Percentiles rank a stretch among this genome's conserved stretches.
These are phyloP conservation scores for Natrix natrix DNA, from an alignment of 2,797 vertebrate species.

Conservation along the genomic window DNA sequence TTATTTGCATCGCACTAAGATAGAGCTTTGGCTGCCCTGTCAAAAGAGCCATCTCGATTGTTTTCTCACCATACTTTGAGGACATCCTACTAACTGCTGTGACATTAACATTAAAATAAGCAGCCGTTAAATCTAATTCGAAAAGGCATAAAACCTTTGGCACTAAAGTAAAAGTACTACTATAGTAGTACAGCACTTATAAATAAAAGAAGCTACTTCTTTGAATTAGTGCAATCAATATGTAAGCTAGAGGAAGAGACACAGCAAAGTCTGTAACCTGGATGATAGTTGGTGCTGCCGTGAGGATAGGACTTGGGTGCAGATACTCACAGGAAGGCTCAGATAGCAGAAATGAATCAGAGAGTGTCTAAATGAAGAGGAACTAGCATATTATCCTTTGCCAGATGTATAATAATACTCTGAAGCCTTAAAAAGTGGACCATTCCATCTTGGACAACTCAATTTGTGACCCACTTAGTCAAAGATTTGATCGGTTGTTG, in stretches of 20 bases:
- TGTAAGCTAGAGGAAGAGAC: not conserved
- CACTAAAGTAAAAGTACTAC: constrained; percentile 1
- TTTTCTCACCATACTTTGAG: not conserved
- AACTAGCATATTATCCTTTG: not conserved
- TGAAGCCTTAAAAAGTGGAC: not conserved
- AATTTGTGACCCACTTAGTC: not conserved
- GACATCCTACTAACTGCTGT: not conserved
- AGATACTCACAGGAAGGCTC: not conserved
- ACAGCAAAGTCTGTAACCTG: not conserved
- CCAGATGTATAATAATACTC: not conserved
- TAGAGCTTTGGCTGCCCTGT: not conserved
- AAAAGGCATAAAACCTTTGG: not conserved
- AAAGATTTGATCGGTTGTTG: not conserved
- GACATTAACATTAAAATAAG: not conserved
- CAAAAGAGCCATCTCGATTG: not conserved
- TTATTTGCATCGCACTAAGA: not conserved
- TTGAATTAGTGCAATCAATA: not conserved
- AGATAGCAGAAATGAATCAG: not conserved
- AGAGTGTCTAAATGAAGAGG: not conserved
- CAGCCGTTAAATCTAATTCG: not conserved
- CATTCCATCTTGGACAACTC: not conserved
- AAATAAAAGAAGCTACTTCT: not conserved
- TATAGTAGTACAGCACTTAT: not conserved
- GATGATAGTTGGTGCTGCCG: not conserved
- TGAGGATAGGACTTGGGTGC: not conserved